phyloP scores from a whole-genome alignment of 2,113 vertebrate species.

The Dipodomys stephensi region DNA sequence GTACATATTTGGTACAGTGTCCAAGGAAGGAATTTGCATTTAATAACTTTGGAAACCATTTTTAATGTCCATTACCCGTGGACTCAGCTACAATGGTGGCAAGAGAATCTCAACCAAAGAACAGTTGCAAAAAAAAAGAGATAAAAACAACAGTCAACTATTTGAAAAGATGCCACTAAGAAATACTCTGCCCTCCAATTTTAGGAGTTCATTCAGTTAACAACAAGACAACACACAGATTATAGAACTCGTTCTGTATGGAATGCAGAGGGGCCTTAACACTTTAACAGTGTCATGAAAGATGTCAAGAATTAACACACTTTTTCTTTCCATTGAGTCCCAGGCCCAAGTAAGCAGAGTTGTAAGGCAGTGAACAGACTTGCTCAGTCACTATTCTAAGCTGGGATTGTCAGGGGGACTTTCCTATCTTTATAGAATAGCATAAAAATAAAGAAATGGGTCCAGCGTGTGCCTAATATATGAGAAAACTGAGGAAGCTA shows the following conservation, averaged over 20 bases:
- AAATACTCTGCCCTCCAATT: conserved; percentile 16
- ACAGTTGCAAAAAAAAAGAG: neutral
- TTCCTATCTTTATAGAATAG: neutral
- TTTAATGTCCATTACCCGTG: conserved; percentile 42
- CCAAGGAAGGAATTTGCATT: conserved; percentile 66
- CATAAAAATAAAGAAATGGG: neutral
- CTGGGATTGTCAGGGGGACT: neutral
- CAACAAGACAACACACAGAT: neutral
- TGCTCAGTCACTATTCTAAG: neutral
- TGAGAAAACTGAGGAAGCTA: neutral
- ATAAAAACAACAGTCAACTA: neutral
- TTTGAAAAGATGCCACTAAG: neutral
- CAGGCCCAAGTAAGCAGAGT: neutral
- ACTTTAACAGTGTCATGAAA: neutral
- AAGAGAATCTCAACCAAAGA: conserved; percentile 3
- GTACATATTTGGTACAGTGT: conserved; percentile 54
- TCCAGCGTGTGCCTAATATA: neutral
- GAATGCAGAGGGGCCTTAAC: neutral
- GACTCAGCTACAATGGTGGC: conserved; percentile 20
- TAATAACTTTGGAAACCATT: conserved; percentile 57
- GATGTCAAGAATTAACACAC: neutral
- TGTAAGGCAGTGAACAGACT: neutral
- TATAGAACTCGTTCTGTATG: neutral
- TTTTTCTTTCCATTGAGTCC: neutral
- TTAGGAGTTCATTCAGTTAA: conserved; percentile 1